Evolutionary conservation across 64 coral and sea anemone species (phyloP), one percentile per base, ranked within the genome.

Genomic region (Astreopora myriophthalma): DNA sequence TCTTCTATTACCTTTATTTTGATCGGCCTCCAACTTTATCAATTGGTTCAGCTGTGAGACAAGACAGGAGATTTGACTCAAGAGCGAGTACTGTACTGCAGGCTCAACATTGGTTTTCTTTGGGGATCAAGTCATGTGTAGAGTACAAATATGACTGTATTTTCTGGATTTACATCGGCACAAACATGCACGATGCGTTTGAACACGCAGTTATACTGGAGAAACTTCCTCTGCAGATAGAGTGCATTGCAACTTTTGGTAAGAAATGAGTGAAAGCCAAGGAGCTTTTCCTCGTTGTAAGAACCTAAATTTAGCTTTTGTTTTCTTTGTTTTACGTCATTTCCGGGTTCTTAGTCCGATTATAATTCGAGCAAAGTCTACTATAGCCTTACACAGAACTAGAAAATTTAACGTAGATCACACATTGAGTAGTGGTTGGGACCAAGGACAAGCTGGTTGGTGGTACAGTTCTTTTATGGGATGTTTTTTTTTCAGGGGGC

Each of bases 111-210:
- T 24, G 29, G 6, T 36, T 7, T 34, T 3, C 10, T 51, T 9
- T 12, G 9, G 31, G 23, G 8, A 20, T 22, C 52, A 64, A 33
- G 57, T 3, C 7, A 23, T 14, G 32, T 58, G 32, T 0, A 55
- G 27, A 6, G 24, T 7, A 58, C 63, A 71, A 71, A 32, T 22
- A 69, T 82, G 63, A 39, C 22, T 61, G 20, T 11, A 60, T 55
- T 63, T 88, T 22, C 61, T 71, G 71, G 28, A 25, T 57, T 52
- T 71, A 33, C 34, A 67, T 55, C 89, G 74, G 57, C 76, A 51
- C 51, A 93, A 93, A 38, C 64, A 99, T 99, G 97, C 97, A 99
- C 66, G 97, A 99, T 99, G 97, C 97, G 36, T 99, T 99, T 96
- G 97, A 99, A 71, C 87, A 99, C 94, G 97, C 93, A 34, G 84